Evolutionary conservation across 2,888 invertebrate species (phyloP).

Genomic region (Catocala sponsa): DNA sequence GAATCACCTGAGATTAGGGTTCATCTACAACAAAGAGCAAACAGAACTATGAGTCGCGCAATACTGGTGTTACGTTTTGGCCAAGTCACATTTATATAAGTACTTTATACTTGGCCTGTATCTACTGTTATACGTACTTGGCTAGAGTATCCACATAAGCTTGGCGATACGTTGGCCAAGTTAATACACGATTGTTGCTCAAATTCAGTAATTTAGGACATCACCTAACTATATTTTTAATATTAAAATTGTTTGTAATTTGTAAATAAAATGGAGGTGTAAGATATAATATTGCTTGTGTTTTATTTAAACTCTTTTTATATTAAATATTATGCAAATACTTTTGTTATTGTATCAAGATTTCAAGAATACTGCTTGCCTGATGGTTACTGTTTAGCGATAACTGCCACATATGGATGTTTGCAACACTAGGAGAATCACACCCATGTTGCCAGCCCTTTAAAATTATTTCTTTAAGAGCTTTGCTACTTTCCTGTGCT

Average conservation of each 20-base stretch:
- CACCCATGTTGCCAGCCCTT: no score
- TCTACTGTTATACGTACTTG: conserved; percentile 8
- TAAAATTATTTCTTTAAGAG: no score
- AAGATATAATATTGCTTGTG: conserved; percentile 63
- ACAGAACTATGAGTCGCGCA: no score
- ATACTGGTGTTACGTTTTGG: background rate
- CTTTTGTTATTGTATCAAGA: no score
- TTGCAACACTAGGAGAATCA: no score
- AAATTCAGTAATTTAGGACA: conserved; percentile 60
- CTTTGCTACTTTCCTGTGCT: no score
- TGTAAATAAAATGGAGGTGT: conserved; percentile 84
- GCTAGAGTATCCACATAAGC: conserved; percentile 14
- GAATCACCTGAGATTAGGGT: background rate
- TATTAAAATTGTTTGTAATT: conserved; percentile 68
- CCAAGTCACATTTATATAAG: background rate
- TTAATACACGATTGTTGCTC: conserved; percentile 56
- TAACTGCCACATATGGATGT: no score
- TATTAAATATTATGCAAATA: no score
- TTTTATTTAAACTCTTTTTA: conserved; percentile 48
- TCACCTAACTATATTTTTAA: conserved; percentile 58
- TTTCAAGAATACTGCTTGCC: no score
- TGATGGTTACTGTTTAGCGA: no score
- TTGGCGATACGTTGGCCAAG: conserved; percentile 23
- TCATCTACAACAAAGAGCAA: no score
- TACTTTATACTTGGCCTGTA: background rate